Conservation (phyloP, 1,140 invertebrate species). For the Drosophila baimaii region DNA sequence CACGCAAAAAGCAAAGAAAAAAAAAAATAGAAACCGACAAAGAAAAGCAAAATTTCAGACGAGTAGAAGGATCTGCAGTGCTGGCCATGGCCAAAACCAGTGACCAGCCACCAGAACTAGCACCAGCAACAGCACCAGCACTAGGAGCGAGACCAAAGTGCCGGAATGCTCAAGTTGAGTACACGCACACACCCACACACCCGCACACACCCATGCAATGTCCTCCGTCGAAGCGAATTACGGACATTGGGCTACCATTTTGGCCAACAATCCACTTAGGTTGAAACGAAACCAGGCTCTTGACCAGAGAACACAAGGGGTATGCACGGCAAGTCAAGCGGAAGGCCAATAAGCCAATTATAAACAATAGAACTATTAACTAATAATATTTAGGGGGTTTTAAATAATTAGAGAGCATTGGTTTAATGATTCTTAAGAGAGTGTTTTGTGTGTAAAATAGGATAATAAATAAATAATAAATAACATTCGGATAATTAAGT, state of each 20-base stretch:
- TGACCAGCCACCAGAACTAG: slow-evolving; percentile 17
- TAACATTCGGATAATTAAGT: no score
- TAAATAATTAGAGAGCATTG: no score
- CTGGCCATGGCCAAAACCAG: slow-evolving; percentile 11
- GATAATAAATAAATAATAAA: no score
- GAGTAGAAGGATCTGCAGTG: slow-evolving; percentile 7
- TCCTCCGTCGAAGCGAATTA: slow-evolving; percentile 27
- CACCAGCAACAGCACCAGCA: neutral
- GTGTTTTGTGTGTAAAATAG: no score
- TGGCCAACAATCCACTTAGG: slow-evolving; percentile 44
- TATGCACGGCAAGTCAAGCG: neutral
- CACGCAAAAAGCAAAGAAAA: slow-evolving; percentile 32
- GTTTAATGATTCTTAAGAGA: no score
- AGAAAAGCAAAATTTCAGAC: slow-evolving; percentile 7
- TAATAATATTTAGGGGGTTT: no score
- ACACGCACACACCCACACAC: slow-evolving; percentile 1
- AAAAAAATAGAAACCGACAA: neutral
- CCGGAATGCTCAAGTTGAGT: slow-evolving; percentile 20
- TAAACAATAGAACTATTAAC: neutral
- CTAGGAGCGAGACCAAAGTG: slow-evolving; percentile 3
- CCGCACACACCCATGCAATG: slow-evolving; percentile 5
- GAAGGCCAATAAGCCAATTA: no score
- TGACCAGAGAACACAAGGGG: neutral
- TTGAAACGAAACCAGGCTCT: slow-evolving; percentile 13
- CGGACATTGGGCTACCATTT: slow-evolving; percentile 33